A percentile compares a stretch with the other conserved stretches of the same genome.
These are phyloP conservation scores for Leptatherina wallacei DNA, from an alignment of 2,797 vertebrate species.

Conservation along the genomic window DNA sequence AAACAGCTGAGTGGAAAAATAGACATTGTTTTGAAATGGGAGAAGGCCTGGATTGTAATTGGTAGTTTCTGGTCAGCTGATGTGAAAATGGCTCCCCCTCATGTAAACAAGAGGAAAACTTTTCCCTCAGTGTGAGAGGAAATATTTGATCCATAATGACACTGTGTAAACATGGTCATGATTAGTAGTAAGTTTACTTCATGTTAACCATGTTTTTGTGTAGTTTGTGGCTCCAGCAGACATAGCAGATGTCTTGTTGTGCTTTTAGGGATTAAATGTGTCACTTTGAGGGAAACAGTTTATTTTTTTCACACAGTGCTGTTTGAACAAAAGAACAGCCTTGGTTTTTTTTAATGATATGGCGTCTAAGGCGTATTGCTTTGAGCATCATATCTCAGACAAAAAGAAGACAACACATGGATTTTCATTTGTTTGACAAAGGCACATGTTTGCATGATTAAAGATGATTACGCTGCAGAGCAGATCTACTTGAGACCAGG, in stretches of 20 bases:
- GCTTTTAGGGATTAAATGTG: neutral
- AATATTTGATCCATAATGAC: neutral
- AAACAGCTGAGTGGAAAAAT: constrained; percentile 58
- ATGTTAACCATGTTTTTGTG: neutral
- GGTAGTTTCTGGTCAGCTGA: constrained; percentile 67
- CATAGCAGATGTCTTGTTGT: neutral
- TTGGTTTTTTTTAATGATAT: constrained; percentile 22
- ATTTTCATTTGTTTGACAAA: constrained; percentile 55
- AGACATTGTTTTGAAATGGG: constrained; percentile 57
- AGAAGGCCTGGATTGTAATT: constrained; percentile 29
- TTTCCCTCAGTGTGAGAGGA: neutral
- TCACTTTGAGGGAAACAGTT: neutral
- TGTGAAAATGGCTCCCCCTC: constrained; percentile 33
- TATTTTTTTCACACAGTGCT: constrained; percentile 4
- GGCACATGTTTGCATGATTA: constrained; percentile 75
- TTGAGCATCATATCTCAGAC: constrained; percentile 22
- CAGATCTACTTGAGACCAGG: constrained; percentile 63
- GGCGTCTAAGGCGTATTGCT: constrained; percentile 3
- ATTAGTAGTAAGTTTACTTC: neutral
- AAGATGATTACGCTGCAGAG: constrained; percentile 66
- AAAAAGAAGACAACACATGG: constrained; percentile 29
- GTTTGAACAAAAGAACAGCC: neutral
- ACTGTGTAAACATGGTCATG: neutral
- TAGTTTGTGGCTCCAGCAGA: neutral
- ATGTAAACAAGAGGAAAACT: constrained; percentile 31